Conservation (phyloP, 2,888 invertebrate species). For the Ophion obscuratus region DNA sequence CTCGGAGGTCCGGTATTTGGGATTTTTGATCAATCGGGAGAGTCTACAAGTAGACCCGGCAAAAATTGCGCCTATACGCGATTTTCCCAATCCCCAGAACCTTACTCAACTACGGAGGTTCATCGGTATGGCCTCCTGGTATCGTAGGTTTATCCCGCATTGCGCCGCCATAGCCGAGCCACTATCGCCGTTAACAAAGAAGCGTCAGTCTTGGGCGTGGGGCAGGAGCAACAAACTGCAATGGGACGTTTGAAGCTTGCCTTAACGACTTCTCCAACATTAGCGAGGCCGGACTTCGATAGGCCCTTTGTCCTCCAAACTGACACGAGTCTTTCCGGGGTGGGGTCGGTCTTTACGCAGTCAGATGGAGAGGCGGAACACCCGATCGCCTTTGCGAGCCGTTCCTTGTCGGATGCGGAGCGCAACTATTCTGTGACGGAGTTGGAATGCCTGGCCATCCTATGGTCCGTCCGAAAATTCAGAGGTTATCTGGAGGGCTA, state of each 20-base stretch:
- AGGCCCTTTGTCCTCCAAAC: slow-evolving; percentile 63
- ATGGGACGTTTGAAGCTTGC: neutral
- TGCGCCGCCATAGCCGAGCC: slow-evolving; percentile 15
- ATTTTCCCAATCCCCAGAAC: neutral
- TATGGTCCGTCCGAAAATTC: slow-evolving; percentile 57
- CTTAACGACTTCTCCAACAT: neutral
- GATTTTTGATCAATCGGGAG: slow-evolving; percentile 16
- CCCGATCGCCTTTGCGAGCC: slow-evolving; percentile 65
- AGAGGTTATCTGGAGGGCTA: too few species aligned
- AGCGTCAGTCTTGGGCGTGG: slow-evolving; percentile 16
- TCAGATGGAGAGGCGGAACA: slow-evolving; percentile 45
- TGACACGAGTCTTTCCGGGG: slow-evolving; percentile 64
- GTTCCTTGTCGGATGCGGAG: slow-evolving; percentile 51
- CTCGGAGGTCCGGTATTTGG: slow-evolving; percentile 30
- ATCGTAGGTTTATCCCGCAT: neutral
- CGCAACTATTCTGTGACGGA: slow-evolving; percentile 65
- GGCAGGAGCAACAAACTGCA: neutral
- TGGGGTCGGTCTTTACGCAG: slow-evolving; percentile 60
- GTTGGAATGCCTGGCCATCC: slow-evolving; percentile 70
- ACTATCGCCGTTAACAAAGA: slow-evolving; percentile 4
- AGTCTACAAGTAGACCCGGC: slow-evolving; percentile 26
- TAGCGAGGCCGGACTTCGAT: slow-evolving; percentile 40
- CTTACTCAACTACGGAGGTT: neutral
- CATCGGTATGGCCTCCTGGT: slow-evolving; percentile 36
- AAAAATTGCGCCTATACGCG: slow-evolving; percentile 6